These are phyloP conservation scores for Oryzias woworae DNA, from an alignment of 2,113 vertebrate species.

Conservation along the genomic window DNA sequence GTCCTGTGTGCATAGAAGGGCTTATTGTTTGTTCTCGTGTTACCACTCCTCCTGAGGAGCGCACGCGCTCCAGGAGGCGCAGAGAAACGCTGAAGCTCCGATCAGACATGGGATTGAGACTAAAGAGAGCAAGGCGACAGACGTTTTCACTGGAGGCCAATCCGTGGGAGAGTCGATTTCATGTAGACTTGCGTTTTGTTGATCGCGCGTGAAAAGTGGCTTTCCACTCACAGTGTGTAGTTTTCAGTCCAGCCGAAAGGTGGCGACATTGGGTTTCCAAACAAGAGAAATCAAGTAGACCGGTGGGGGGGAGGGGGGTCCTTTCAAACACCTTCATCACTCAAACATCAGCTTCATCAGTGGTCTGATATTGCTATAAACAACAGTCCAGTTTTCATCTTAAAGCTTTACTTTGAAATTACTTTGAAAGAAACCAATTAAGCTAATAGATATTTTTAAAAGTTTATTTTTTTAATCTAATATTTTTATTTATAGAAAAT, in stretches of 20 bases:
- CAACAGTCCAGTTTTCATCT: not conserved
- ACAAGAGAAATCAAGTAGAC: slow-evolving; percentile 22
- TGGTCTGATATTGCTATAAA: not conserved
- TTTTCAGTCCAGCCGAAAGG: slow-evolving; percentile 80
- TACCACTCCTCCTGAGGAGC: slow-evolving; percentile 57
- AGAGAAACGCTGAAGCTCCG: slow-evolving; percentile 26
- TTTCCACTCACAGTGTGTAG: slow-evolving; percentile 15
- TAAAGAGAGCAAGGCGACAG: slow-evolving; percentile 21
- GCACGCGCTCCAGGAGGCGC: slow-evolving; percentile 33
- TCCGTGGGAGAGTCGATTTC: not conserved
- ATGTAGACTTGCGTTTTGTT: slow-evolving; percentile 3
- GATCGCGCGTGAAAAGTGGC: not conserved
- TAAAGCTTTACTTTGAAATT: too few relatives aligned
- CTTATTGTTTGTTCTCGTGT: slow-evolving; percentile 76
- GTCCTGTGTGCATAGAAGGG: slow-evolving; percentile 69
- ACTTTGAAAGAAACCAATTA: too few relatives aligned
- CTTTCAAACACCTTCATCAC: slow-evolving; percentile 3
- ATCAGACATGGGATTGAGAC: slow-evolving; percentile 44
- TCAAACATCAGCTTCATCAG: not conserved
- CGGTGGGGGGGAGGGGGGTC: not conserved
- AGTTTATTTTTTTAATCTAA: too few relatives aligned
- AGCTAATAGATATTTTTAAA: too few relatives aligned
- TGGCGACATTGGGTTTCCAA: slow-evolving; percentile 92
- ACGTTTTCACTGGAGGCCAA: not conserved
- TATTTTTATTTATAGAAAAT: too few relatives aligned